phyloP scores from a whole-genome alignment of 2,888 invertebrate genomes.

The Phalera bucephala region DNA sequence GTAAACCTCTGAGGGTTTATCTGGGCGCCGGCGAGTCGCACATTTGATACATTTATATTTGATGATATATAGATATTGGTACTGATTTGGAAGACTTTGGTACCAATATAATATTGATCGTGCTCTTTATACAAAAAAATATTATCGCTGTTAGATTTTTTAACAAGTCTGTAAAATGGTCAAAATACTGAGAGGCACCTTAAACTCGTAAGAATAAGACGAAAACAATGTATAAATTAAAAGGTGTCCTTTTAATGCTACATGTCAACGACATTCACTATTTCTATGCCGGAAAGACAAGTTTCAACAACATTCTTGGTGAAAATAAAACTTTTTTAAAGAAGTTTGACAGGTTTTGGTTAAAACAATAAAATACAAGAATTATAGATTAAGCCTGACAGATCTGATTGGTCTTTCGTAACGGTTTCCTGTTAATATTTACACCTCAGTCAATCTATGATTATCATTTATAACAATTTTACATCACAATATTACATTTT shows the following conservation, averaged over 20 bases:
- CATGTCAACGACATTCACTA: background rate
- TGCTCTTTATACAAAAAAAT: too few species aligned
- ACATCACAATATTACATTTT: too few species aligned
- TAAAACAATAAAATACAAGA: constrained; percentile 40
- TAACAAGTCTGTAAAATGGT: too few species aligned
- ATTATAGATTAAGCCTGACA: constrained; percentile 33
- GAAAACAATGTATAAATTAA: background rate
- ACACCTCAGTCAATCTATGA: constrained; percentile 31
- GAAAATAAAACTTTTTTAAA: constrained; percentile 7
- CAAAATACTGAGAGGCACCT: too few species aligned
- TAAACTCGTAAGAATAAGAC: background rate
- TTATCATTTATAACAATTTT: constrained; percentile 19
- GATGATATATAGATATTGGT: too few species aligned
- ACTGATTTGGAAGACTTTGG: too few species aligned
- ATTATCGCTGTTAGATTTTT: too few species aligned
- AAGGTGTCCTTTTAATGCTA: background rate
- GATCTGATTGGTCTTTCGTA: constrained; percentile 31
- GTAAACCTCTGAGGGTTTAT: too few species aligned
- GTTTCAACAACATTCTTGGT: constrained; percentile 13
- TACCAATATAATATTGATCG: too few species aligned
- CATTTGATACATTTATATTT: too few species aligned
- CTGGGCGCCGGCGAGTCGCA: too few species aligned
- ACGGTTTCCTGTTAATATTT: constrained; percentile 32
- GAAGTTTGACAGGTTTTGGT: constrained; percentile 24
- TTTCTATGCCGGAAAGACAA: constrained; percentile 13